Evolutionary conservation across 2,113 vertebrate species (phyloP).

Genomic region (Myanophis thanlyinensis): DNA sequence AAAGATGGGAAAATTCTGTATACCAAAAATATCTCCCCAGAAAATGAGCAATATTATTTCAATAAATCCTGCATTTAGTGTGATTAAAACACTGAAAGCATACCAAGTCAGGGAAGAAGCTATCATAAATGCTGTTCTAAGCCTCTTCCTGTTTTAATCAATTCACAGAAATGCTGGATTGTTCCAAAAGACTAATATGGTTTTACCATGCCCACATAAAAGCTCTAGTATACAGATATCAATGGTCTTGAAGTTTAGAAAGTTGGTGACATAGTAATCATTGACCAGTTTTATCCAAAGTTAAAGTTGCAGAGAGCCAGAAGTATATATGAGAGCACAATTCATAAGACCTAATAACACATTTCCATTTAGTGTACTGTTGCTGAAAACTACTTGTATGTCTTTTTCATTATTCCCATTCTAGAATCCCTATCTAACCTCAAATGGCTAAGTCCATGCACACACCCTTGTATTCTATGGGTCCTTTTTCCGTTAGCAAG

Average conservation of each 20-base stretch:
- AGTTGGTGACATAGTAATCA: not conserved
- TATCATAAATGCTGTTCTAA: not conserved
- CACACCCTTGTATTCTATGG: not conserved
- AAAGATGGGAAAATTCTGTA: not conserved
- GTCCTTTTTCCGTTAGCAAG: not conserved
- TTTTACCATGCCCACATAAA: not conserved
- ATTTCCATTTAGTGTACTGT: not conserved
- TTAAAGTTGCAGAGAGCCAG: not conserved
- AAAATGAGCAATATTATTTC: not conserved
- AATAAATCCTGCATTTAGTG: not conserved
- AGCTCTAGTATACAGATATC: not conserved
- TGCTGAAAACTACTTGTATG: not conserved
- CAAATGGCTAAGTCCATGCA: not conserved
- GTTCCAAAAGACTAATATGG: not conserved
- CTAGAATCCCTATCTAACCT: not conserved
- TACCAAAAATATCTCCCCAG: not conserved
- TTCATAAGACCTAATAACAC: not conserved
- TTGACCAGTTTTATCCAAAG: not conserved
- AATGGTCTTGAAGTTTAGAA: not conserved
- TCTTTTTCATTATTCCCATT: not conserved
- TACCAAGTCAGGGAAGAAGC: not conserved
- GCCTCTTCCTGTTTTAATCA: not conserved
- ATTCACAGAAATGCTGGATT: not conserved
- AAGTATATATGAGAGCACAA: not conserved
- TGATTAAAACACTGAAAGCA: not conserved